phyloP scores from a whole-genome alignment of 2,113 vertebrate genomes.

The Lagopus leucura region DNA sequence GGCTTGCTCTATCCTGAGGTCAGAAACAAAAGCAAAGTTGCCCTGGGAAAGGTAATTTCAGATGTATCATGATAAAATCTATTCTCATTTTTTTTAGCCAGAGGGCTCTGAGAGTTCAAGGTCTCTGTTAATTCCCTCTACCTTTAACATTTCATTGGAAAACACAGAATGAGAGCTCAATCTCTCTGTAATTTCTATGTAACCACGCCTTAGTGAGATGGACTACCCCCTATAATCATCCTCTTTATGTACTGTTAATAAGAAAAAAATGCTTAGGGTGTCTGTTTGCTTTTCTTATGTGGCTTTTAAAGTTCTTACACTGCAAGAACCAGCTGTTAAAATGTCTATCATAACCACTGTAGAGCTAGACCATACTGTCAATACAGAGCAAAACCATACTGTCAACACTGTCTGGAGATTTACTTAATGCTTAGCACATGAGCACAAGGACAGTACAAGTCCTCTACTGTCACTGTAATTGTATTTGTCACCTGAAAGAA shows the following conservation, averaged over 20 bases:
- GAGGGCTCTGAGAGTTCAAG: not conserved
- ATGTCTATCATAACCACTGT: not conserved
- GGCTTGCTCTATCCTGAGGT: not conserved
- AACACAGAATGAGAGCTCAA: not conserved
- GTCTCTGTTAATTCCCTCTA: not conserved
- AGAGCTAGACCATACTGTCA: no score
- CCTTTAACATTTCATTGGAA: not conserved
- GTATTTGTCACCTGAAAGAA: not conserved
- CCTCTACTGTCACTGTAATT: not conserved
- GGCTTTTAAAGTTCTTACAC: not conserved
- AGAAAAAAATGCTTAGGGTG: not conserved
- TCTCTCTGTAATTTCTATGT: not conserved
- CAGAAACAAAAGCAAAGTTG: constrained; percentile 1
- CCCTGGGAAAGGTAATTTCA: not conserved
- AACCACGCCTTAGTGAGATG: not conserved
- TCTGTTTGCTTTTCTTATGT: not conserved
- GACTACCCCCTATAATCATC: accelerated
- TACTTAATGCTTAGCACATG: not conserved
- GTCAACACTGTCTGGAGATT: not conserved
- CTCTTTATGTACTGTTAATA: not conserved
- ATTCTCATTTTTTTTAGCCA: not conserved
- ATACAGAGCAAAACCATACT: not conserved
- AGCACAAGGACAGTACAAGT: not conserved
- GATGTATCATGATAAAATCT: not conserved
- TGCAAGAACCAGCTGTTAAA: not conserved